Conservation (phyloP, 1,140 invertebrate genomes). For the Helicorthomorpha holstii region DNA sequence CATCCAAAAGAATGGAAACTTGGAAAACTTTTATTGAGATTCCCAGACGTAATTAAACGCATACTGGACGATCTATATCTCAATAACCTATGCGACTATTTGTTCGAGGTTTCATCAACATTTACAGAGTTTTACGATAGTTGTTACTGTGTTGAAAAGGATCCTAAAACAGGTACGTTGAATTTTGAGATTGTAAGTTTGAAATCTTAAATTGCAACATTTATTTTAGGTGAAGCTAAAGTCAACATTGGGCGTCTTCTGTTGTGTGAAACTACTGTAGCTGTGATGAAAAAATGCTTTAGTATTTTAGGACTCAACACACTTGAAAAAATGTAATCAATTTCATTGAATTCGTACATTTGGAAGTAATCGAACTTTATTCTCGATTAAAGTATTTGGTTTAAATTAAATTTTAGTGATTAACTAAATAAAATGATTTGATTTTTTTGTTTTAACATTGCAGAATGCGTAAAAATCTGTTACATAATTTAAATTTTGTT, state of each 20-base stretch:
- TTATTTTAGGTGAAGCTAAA: constrained; percentile 48
- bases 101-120: constrained; percentile 80
- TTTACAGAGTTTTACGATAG: constrained; percentile 94
- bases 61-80: constrained; percentile 69
- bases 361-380: no score
- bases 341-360: no score
- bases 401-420: no score
- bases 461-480: neutral
- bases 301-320: constrained; percentile 81
- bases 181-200: constrained; percentile 2
- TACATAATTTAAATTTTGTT: neutral
- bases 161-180: constrained; percentile 28
- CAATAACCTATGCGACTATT: constrained; percentile 84
- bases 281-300: constrained; percentile 71
- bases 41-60: constrained; percentile 71
- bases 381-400: no score
- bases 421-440: neutral
- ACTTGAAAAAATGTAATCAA: constrained; percentile 72
- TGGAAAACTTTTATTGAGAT: constrained; percentile 66
- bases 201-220: constrained; percentile 1
- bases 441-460: neutral
- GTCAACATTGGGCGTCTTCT: constrained; percentile 75
- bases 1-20: constrained; percentile 93
- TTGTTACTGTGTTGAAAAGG: constrained; percentile 95
- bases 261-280: constrained; percentile 80